These are phyloP conservation scores for Caenorhabditis angaria DNA, from an alignment of 2,888 invertebrate genomes.

Conservation along the genomic window DNA sequence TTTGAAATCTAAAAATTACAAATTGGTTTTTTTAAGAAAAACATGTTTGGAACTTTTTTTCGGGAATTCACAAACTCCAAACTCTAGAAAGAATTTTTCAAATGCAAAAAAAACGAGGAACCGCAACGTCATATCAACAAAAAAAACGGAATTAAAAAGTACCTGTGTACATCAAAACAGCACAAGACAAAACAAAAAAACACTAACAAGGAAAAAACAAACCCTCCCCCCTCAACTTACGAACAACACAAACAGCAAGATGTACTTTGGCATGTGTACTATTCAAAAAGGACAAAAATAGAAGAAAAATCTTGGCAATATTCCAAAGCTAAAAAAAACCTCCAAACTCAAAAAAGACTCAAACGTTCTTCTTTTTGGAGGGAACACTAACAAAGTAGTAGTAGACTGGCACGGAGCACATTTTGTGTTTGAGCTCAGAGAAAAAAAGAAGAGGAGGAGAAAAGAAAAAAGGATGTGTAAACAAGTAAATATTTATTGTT, in stretches of 20 bases:
- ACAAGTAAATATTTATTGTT: slow-evolving; percentile 23
- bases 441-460: slow-evolving; percentile 11
- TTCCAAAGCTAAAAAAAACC: neutral
- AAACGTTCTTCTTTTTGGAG: slow-evolving; percentile 1
- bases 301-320: neutral
- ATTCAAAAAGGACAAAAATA: slow-evolving; percentile 1
- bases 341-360: neutral
- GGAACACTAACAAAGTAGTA: slow-evolving; percentile 16
- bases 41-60: too few relatives aligned
- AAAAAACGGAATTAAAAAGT: too few relatives aligned
- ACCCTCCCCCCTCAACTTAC: neutral
- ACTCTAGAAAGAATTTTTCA: too few relatives aligned
- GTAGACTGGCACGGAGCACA: neutral
- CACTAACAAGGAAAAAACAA: slow-evolving; percentile 3
- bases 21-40: too few relatives aligned
- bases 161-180: too few relatives aligned
- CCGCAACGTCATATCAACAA: too few relatives aligned
- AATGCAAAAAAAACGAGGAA: too few relatives aligned
- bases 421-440: slow-evolving; percentile 5
- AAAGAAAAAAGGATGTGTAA: slow-evolving; percentile 23
- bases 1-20: too few relatives aligned
- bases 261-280: too few relatives aligned
- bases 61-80: too few relatives aligned
- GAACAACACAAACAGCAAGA: slow-evolving; percentile 13
- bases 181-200: slow-evolving; percentile 9